Conservation (phyloP, 2,888 invertebrate genomes). For the Thelaira solivaga region DNA sequence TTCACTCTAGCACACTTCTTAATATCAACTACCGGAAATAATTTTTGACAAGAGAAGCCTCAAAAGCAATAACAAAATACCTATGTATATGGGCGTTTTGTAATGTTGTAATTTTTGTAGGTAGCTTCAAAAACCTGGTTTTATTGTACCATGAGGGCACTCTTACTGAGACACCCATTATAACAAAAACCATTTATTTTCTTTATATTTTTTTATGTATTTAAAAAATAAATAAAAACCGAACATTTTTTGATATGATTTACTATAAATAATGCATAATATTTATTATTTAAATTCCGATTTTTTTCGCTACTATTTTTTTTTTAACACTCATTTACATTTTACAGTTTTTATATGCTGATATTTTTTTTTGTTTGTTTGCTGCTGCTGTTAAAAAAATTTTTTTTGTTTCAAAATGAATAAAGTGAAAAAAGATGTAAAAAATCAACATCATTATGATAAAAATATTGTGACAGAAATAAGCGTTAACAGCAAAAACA, state of each 20-base stretch:
- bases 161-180: too few species aligned
- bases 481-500: conserved; percentile 33
- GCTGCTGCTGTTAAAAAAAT: neutral
- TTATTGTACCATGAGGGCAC: too few species aligned
- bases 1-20: too few species aligned
- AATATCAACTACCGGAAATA: too few species aligned
- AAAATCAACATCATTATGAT: conserved; percentile 51
- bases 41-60: too few species aligned
- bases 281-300: conserved; percentile 6
- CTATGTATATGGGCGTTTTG: too few species aligned
- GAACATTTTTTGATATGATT: neutral
- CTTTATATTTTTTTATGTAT: too few species aligned
- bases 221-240: too few species aligned
- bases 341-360: neutral
- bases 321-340: neutral
- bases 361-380: neutral
- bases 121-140: too few species aligned
- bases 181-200: too few species aligned
- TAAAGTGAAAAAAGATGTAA: conserved; percentile 28
- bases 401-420: conserved; percentile 6
- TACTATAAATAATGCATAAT: conserved; percentile 1
- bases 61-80: too few species aligned
- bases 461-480: conserved; percentile 54
- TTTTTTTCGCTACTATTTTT: neutral
- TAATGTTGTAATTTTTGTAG: too few species aligned